These are phyloP conservation scores for Talpa occidentalis DNA, from an alignment of 2,113 vertebrate genomes.

Conservation along the genomic window DNA sequence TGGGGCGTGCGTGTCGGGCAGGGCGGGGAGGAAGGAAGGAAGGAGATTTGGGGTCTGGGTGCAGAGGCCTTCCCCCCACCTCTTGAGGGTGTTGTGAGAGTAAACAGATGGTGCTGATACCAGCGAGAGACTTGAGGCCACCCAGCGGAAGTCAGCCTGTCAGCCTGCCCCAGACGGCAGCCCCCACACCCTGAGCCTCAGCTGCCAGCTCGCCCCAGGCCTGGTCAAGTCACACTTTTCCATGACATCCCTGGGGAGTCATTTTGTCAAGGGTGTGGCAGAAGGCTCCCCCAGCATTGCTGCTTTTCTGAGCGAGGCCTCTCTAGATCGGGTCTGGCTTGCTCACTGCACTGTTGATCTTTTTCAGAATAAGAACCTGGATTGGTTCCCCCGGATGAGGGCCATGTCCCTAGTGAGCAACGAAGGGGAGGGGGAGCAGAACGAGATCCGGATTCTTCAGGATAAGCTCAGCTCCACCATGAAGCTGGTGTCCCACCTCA, in stretches of 20 bases:
- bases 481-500: slow-evolving; percentile 95
- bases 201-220: background rate
- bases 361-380: slow-evolving; percentile 95
- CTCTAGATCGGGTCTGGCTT: background rate
- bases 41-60: background rate
- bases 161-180: background rate
- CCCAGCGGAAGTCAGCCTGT: background rate
- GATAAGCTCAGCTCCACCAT: slow-evolving; percentile 94
- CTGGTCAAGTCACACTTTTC: background rate
- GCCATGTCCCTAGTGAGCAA: slow-evolving; percentile 98
- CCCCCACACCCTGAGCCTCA: background rate
- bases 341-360: background rate
- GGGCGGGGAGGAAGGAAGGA: background rate
- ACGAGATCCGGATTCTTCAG: slow-evolving; percentile 96
- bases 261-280: background rate
- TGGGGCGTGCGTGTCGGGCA: fast-evolving
- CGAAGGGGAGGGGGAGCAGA: slow-evolving; percentile 97
- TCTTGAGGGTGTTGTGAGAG: background rate
- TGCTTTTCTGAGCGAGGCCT: background rate
- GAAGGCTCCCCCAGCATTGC: background rate
- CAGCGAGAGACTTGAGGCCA: background rate
- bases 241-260: background rate
- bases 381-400: slow-evolving; percentile 99
- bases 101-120: background rate
- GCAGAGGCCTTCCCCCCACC: background rate